Base-by-base conservation (phyloP, 1,140 invertebrate species). In the Drosophila novamexicana region DNA sequence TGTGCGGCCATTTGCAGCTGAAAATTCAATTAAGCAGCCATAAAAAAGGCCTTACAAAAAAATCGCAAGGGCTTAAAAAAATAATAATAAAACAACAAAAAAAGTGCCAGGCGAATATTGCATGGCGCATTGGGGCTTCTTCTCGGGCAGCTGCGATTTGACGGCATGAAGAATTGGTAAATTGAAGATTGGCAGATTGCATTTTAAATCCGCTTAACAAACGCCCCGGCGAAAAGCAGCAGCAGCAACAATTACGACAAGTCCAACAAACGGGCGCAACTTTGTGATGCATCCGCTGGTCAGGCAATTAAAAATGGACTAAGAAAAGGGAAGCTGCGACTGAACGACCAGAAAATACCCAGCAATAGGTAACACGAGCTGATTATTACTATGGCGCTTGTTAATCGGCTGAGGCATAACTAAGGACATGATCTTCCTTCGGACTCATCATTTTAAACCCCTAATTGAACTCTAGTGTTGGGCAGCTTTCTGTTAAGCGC, bases 1-100 rank as follows among this genome's bases (percentile, higher is more conserved):
- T 83, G 70, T 79, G 79, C 70, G 69, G 61, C 59, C 59, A 80
- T 59, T 56, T 75, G 71, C 79, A 69, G 68, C 61, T 59, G 47
- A 81, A 81, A 81, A 81, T 82, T 81, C 79, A 81, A 81, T 81
- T 82, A 81, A 65, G 79, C 63, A 81, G 63, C 70, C 75, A 81
- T 82, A 77, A 81, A 82, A 81, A 77, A 63, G 32, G 34, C 47
- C 16, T 14, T 37, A 47, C 42, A 58, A 58, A 45, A 59, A 44
- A 32, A 18, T 9, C 1, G 7, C 39, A 9, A 49, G 29, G 14
- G 3, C 32, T 29, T 18, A 50, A 29, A 34, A 6, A 34, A 37
- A 37, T 37, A 37, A 14, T 10, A 16, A 37, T 37, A 18, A 37
- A 18, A 49, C 29, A 49, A 16, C 39, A 29, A 29, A 45, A 7